Base-by-base conservation (phyloP, 2,797 vertebrate genomes). In the Pseudomugil gertrudae region DNA sequence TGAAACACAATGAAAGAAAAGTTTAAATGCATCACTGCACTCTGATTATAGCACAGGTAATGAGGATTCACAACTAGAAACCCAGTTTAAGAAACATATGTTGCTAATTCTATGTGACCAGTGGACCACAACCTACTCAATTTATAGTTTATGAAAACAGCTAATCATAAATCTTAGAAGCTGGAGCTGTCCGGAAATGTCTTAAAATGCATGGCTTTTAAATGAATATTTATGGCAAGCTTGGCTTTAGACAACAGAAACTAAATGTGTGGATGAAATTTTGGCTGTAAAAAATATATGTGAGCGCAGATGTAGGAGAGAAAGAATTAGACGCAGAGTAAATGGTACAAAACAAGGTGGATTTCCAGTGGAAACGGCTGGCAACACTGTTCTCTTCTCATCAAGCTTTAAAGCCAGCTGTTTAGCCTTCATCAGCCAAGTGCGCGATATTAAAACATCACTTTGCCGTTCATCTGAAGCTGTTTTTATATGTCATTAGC, bases 401-500 rank as follows among this genome's bases (percentile, higher is more conserved):
- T 52, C 32, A 57, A 27, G 40, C 23, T 38, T 58, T 27, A 64
- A 32, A 56, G 29, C 9, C 51, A 57, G 21, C 13, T 74, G 21
- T 66, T 10, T 32, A 55, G 24, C 24, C 27, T n/a, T 17, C 36
- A 30, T 21, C 19, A 52, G 2, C 35, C 9, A 9, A 74, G 15
- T 23, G 43, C 35, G 61, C 21, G 24, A 64, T 27, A 26, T 21
- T 26, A 1, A 61, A 71, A 62, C 23, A 19, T 3, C 14, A 0
- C 17, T 21, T 33, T 53, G 10, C 11, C 50, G 38, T 67, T 75
- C 54, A 52, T 59, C 63, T 61, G 54, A 76, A 73, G 19, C 29
- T 45, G 38, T 59, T 75, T 57, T 27, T 54, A 19, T 66, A 52
- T 27, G 29, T 38, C 67, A 69, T 43, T 43, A 66, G 26, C 35